Evolutionary conservation across 1,140 invertebrate genomes (phyloP), one percentile per base, ranked within the genome.

Genomic region (Ceratina japonica): DNA sequence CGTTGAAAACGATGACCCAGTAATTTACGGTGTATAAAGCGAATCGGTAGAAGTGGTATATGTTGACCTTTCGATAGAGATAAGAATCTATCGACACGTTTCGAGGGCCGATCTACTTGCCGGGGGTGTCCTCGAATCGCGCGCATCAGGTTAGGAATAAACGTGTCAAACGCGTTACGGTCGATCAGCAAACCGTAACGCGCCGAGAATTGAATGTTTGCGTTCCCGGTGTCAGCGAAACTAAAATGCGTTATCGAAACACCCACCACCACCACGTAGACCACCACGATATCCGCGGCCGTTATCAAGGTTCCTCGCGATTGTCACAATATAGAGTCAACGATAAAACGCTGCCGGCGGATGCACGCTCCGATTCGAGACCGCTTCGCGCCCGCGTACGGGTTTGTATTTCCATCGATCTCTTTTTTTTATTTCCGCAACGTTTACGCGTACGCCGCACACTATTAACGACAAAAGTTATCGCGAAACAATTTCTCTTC

Each of bases 301-400:
- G 81, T 84, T 84, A 84, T 76, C 70, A 54, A 69, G 51, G 63
- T 75, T 76, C 72, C 74, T 84, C 72, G 44, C 68, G 81, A 75
- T 84, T 69, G 52, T 64, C 52, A 84, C 82, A 84, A 84, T 84
- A 73, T 37, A 44, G 37, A 44, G 52, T 16, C 0, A 63, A 65
- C 73, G 82, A 84, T 84, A 84, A 83, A 79, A 75, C 64, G 63
- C 31, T 59, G 54, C 37, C 44, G 65, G 71, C 73, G 72, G 81
- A 80, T 76, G 73, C 73, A 71, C 72, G 59, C 70, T 75, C 72
- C 65, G 81, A 80, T 83, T 69, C 76, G 73, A 84, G 78, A 76
- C 64, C 70, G 27, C 51, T 70, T 72, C 61, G 69, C 65, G 61
- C 58, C 72, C 72, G 54, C 54, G 54, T 31, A 31, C 27, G 27